Percentiles rank a stretch among this genome's conserved stretches.
phyloP scores from a whole-genome alignment of 2,797 vertebrate species.

The Pangasius djambal region DNA sequence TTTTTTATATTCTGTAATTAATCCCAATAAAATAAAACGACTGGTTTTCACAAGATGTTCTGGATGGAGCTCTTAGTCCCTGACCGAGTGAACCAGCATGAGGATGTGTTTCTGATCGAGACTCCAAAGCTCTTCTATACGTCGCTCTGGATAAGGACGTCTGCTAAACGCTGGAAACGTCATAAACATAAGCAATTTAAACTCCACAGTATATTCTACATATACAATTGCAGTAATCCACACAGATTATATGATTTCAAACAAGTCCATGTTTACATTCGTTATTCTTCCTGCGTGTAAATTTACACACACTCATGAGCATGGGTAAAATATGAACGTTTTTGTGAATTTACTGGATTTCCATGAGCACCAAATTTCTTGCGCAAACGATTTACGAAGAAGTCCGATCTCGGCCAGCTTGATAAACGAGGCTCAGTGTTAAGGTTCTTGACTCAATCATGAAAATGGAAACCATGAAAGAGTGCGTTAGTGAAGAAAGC shows the following conservation, averaged over 20 bases:
- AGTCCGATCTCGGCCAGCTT: too few relatives aligned
- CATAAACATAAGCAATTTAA: too few relatives aligned
- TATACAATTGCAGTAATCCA: not conserved
- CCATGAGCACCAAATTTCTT: not conserved
- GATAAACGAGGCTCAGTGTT: not conserved
- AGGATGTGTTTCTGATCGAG: not conserved
- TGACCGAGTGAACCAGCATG: not conserved
- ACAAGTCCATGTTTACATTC: not conserved
- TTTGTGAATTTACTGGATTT: not conserved
- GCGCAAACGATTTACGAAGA: too few relatives aligned
- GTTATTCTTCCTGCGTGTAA: not conserved
- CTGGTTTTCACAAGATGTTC: not conserved
- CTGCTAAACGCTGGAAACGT: too few relatives aligned
- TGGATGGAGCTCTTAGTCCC: not conserved
- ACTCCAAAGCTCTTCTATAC: too few relatives aligned
- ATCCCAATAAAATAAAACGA: not conserved
- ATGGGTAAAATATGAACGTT: not conserved
- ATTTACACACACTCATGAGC: not conserved
- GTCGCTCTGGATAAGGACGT: not conserved
- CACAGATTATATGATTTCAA: not conserved
- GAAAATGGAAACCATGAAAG: not conserved
- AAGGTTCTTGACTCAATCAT: not conserved
- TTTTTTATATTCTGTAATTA: not conserved
- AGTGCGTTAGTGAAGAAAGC: not conserved
- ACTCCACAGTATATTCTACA: not conserved